Base-by-base conservation (phyloP, 37 sponge, comb jelly and placozoan genomes). In the Spongilla lacustris region DNA sequence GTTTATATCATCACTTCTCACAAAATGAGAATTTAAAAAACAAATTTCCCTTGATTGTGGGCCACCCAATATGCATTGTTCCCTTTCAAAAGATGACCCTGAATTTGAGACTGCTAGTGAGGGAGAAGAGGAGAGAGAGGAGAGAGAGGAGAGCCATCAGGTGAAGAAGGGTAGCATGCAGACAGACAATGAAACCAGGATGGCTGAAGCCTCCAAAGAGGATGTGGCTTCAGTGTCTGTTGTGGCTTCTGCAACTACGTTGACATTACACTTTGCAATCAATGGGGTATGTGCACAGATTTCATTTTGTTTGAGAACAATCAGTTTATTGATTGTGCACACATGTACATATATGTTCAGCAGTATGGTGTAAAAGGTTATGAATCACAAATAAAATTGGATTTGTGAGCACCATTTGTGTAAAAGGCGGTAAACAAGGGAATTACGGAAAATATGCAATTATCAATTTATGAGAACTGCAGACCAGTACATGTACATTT, bases 41-140 rank as follows among this genome's bases (percentile, higher is more conserved):
- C n/a, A n/a, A n/a, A n/a, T n/a, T n/a, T n/a, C n/a, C n/a, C n/a
- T n/a, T n/a, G n/a, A n/a, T n/a, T n/a, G n/a, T n/a, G n/a, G n/a
- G n/a, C n/a, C n/a, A n/a, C n/a, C n/a, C n/a, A n/a, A n/a, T n/a
- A n/a, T n/a, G n/a, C n/a, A n/a, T n/a, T n/a, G n/a, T n/a, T n/a
- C 41, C 41, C 6, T 41, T 41, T 41, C 41, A 41, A 3, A 41
- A 29, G 75, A 41, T 66, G 89, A 75, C 32, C 86, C 86, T 28
- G 87, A 84, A 35, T 93, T 75, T 77, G 78, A 67, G 31, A 90
- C 90, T 50, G 94, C 94, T 14, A 89, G 89, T 67, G 94, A 93
- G 76, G 82, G 94, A 41, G 90, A 74, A 67, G 82, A 46, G 67
- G 68, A 82, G 28, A 30, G 38, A n/a, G 0, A 76, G 68, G 66